Conservation (phyloP, 2,888 invertebrate species). For the Drosophila dives region DNA sequence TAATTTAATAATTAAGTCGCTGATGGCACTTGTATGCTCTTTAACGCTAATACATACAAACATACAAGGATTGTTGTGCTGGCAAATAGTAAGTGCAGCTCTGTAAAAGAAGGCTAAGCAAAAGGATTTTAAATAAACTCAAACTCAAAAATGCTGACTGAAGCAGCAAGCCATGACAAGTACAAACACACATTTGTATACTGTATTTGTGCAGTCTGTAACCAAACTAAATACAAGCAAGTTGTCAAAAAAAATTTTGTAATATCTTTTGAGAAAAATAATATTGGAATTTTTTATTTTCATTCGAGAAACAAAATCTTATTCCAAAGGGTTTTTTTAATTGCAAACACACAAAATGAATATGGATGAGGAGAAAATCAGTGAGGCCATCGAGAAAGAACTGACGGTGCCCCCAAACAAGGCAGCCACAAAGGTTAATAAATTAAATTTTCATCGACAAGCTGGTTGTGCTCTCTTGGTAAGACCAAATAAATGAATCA, state of each 20-base stretch:
- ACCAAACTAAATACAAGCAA: too few relatives aligned
- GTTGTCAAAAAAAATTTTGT: too few relatives aligned
- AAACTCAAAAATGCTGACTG: constrained; percentile 2
- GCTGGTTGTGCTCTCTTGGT: too few relatives aligned
- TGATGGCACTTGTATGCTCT: constrained; percentile 61
- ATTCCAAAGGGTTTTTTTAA: too few relatives aligned
- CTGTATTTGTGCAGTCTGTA: constrained; percentile 48
- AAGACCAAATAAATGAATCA: too few relatives aligned
- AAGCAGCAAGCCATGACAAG: constrained; percentile 55
- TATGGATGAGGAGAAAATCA: constrained; percentile 68
- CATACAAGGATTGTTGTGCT: constrained; percentile 7
- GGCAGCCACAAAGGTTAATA: constrained; percentile 72
- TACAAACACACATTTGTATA: constrained; percentile 11
- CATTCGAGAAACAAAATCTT: too few relatives aligned
- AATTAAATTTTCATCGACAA: too few relatives aligned
- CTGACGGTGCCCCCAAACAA: constrained; percentile 69
- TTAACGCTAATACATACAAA: constrained; percentile 30
- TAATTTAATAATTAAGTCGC: constrained; percentile 79
- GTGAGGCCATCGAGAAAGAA: constrained; percentile 69
- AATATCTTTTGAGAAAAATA: too few relatives aligned
- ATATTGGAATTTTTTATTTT: too few relatives aligned
- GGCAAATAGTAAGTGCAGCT: constrained; percentile 4
- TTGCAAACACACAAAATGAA: constrained; percentile 2
- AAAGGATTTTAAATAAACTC: constrained; percentile 3
- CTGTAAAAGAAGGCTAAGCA: too few relatives aligned